Conservation (phyloP, 2,797 vertebrate species). For the Leptodactylus fallax region DNA sequence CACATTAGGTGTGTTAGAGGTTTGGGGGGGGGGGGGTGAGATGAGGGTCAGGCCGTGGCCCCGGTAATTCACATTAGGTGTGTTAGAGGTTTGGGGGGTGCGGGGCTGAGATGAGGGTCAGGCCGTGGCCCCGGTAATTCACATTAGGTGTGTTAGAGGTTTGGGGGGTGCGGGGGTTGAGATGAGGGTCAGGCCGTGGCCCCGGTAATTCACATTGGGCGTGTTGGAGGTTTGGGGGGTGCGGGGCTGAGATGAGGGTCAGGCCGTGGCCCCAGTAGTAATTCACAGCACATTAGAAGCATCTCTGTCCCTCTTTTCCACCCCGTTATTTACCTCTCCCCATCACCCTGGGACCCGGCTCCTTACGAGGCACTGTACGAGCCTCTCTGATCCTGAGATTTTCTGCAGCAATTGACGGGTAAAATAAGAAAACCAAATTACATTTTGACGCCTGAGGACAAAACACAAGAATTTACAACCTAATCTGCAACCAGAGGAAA, state of each 20-base stretch:
- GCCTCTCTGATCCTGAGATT: neutral
- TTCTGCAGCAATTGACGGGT: constrained; percentile 13
- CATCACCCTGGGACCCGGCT: neutral
- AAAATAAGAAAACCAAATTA: constrained; percentile 19
- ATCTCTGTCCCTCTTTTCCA: neutral
- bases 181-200: too few relatives aligned
- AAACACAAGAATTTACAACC: neutral
- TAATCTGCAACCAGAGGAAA: neutral
- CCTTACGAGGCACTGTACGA: neutral
- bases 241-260: neutral
- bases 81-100: neutral
- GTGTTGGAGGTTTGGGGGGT: neutral
- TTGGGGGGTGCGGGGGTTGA: too few relatives aligned
- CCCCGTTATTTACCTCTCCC: neutral
- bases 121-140: neutral
- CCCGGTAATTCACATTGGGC: too few relatives aligned
- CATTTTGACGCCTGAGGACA: neutral
- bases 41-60: too few relatives aligned
- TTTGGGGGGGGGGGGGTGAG: neutral
- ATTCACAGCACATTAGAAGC: neutral
- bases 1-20: neutral
- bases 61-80: too few relatives aligned
- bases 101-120: neutral
- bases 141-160: neutral
- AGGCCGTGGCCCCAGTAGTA: neutral